Evolutionary conservation across 2,797 vertebrate genomes (phyloP).

Genomic region (Glossophaga mutica): DNA sequence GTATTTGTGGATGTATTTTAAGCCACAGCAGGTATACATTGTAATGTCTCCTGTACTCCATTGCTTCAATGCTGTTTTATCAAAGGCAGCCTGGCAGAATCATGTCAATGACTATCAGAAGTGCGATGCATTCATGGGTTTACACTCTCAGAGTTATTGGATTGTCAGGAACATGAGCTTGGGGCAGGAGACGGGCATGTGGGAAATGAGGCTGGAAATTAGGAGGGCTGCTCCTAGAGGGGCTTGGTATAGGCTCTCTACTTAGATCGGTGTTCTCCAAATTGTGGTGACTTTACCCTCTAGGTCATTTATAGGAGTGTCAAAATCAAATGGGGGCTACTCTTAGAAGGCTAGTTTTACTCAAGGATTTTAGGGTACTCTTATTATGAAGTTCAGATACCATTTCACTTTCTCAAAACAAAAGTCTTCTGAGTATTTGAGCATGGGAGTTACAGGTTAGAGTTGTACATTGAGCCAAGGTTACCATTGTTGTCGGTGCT

Average conservation of each 20-base stretch:
- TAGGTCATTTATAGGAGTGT: not conserved
- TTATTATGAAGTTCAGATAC: not conserved
- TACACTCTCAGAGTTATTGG: not conserved
- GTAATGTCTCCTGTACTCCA: not conserved
- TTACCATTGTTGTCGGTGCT: not conserved
- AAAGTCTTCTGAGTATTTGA: not conserved
- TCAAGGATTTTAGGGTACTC: not conserved
- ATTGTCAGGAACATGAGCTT: not conserved
- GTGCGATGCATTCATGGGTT: not conserved
- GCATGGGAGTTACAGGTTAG: no score
- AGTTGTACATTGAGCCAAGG: not conserved
- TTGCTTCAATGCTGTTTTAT: not conserved
- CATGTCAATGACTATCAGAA: not conserved
- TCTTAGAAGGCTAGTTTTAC: not conserved
- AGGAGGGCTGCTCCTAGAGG: not conserved
- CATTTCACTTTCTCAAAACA: not conserved
- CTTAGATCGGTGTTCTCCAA: not conserved
- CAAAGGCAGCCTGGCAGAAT: not conserved
- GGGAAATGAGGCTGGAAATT: not conserved
- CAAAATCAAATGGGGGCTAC: not conserved
- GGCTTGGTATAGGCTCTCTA: not conserved
- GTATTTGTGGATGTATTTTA: slow-evolving; percentile 4
- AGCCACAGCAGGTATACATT: not conserved
- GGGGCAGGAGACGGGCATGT: not conserved
- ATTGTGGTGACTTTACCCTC: not conserved